Conservation (phyloP, 2,113 vertebrate species). For the Lanius collurio region DNA sequence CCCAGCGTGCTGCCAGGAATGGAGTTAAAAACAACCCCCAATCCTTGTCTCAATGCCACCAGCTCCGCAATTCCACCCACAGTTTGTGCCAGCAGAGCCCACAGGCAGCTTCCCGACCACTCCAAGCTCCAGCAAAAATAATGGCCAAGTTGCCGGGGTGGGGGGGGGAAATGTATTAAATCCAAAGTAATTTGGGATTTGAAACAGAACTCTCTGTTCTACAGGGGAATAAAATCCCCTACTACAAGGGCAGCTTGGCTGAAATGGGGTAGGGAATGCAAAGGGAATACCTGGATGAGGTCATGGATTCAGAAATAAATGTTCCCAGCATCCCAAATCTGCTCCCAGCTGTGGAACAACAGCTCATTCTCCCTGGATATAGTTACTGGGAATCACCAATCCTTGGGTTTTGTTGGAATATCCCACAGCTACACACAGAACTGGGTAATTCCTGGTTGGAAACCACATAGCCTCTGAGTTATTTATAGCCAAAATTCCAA, state of each 20-base stretch:
- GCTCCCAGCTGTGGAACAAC: neutral
- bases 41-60: neutral
- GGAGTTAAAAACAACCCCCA: constrained; percentile 25
- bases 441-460: neutral
- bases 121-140: constrained; percentile 23
- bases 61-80: constrained; percentile 38
- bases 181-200: neutral
- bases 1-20: neutral
- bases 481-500: neutral
- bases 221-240: neutral
- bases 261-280: neutral
- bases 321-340: neutral
- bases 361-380: neutral
- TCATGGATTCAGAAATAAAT: neutral
- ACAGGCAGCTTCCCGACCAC: constrained; percentile 1
- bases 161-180: neutral
- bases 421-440: neutral
- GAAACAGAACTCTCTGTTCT: neutral
- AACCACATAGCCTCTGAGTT: neutral
- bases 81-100: constrained; percentile 24
- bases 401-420: neutral
- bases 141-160: constrained; percentile 14
- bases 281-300: neutral
- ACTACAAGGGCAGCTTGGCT: neutral
- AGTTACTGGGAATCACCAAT: neutral